These are phyloP conservation scores for Dipus sagitta DNA, from an alignment of 2,797 vertebrate genomes.

Conservation along the genomic window DNA sequence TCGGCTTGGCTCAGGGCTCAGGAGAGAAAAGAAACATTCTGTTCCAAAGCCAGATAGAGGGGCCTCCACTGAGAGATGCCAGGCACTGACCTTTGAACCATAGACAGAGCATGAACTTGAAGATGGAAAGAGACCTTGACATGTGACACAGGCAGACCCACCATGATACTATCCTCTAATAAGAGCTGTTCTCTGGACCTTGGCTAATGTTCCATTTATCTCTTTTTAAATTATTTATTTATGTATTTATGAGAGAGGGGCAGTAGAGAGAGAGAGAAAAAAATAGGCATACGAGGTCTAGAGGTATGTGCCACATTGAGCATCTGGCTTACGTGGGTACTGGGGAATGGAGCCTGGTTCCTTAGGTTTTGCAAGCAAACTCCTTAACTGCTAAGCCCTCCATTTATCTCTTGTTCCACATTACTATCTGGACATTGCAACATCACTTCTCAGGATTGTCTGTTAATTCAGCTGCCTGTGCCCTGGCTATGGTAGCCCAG, in stretches of 20 bases:
- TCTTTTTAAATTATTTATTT: neutral
- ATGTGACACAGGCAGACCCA: neutral
- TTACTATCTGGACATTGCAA: neutral
- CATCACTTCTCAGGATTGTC: neutral
- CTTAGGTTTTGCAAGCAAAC: no score
- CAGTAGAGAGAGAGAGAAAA: no score
- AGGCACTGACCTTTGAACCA: neutral
- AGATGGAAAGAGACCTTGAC: neutral
- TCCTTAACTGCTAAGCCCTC: no score
- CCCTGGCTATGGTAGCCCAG: neutral
- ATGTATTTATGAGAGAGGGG: no score
- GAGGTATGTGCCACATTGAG: no score
- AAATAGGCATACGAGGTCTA: no score
- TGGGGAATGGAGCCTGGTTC: no score
- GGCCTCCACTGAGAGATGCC: neutral
- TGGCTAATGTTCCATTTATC: neutral
- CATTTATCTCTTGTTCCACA: neutral
- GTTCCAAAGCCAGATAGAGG: neutral
- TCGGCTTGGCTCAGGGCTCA: neutral
- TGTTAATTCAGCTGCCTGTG: neutral
- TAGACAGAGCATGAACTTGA: neutral
- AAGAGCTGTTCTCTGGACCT: slow-evolving; percentile 20
- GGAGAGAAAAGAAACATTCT: neutral
- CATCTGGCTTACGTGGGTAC: no score
- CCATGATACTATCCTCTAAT: neutral